Evolutionary conservation across 2,888 invertebrate species (phyloP).

Genomic region (Volucella zonaria): DNA sequence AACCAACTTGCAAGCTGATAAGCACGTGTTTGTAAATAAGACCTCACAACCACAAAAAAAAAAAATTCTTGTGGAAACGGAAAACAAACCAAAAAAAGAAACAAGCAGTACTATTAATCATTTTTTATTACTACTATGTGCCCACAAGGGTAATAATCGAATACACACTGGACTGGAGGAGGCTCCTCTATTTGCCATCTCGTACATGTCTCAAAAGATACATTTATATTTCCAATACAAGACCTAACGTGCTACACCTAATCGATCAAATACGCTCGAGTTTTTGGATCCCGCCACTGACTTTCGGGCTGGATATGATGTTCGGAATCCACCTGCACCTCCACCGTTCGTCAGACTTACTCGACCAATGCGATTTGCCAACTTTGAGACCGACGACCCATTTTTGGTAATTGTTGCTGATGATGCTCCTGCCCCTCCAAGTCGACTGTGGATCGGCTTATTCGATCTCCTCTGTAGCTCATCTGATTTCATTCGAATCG

Average conservation of each 20-base stretch:
- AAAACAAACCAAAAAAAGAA: no score
- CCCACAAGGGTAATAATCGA: constrained; percentile 13
- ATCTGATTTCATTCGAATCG: constrained; percentile 81
- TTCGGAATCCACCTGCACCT: not conserved
- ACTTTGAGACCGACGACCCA: constrained; percentile 60
- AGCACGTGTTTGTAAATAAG: no score
- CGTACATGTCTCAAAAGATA: not conserved
- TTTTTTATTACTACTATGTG: constrained; percentile 6
- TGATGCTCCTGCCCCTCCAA: constrained; percentile 75
- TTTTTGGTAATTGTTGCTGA: not conserved
- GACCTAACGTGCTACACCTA: constrained; percentile 77
- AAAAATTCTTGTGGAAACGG: no score
- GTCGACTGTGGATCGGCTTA: constrained; percentile 79
- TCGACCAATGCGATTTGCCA: constrained; percentile 77
- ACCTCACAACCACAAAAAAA: no score
- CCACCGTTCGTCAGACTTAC: constrained; percentile 71
- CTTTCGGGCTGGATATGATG: constrained; percentile 7
- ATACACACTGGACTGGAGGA: constrained; percentile 16
- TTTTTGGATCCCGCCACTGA: constrained; percentile 43
- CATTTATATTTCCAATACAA: not conserved
- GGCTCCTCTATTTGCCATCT: not conserved
- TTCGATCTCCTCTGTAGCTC: constrained; percentile 78
- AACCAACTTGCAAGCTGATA: no score
- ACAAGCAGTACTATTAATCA: not conserved
- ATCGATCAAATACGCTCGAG: constrained; percentile 80